A percentile compares a stretch with the other conserved stretches of the same genome.
Evolutionary conservation across 2,797 vertebrate genomes (phyloP).

Genomic region (Leucoraja ocellata): DNA sequence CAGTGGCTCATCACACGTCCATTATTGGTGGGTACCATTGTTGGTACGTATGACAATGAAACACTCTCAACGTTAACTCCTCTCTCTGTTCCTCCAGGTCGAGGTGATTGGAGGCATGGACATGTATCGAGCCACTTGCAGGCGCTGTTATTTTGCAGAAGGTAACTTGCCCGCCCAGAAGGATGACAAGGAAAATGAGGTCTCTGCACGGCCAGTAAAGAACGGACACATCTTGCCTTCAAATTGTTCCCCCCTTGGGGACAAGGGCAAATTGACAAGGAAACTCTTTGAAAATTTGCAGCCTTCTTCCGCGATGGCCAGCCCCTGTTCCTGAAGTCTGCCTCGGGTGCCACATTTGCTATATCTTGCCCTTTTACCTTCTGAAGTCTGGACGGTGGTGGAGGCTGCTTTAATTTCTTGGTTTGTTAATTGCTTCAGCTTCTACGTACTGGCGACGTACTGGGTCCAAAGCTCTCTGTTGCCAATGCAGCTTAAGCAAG

Average conservation of each 20-base stretch:
- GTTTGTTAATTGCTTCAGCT: no score
- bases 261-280: slow-evolving; percentile 47
- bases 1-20: no score
- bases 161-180: rapidly evolving
- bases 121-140: slow-evolving; percentile 86
- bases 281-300: slow-evolving; percentile 63
- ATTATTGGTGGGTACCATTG: no score
- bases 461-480: neutral
- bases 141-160: slow-evolving; percentile 70
- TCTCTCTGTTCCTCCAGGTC: slow-evolving; percentile 59
- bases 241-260: slow-evolving; percentile 39
- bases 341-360: neutral
- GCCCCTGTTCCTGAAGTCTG: neutral
- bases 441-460: no score
- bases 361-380: no score
- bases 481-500: no score
- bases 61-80: neutral
- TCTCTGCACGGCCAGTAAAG: slow-evolving; percentile 44
- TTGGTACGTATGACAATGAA: no score
- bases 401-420: no score
- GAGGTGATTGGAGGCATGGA: slow-evolving; percentile 92
- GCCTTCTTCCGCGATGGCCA: slow-evolving; percentile 42
- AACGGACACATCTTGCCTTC: slow-evolving; percentile 45
- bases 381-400: no score
- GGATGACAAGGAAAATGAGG: slow-evolving; percentile 71